Conservation (phyloP, 1,140 invertebrate genomes). For the Drosophila azteca region DNA sequence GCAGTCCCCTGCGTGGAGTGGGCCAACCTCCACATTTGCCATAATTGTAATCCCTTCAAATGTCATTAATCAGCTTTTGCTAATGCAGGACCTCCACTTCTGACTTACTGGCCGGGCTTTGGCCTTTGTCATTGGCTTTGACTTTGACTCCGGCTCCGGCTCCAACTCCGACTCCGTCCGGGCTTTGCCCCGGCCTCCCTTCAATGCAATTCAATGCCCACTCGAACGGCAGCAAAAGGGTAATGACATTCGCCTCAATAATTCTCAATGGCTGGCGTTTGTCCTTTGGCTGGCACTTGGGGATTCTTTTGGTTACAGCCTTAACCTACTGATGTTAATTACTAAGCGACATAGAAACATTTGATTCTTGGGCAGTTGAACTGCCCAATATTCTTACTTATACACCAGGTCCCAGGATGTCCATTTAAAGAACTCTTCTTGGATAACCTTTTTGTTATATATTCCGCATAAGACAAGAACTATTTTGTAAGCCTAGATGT, state of each 20-base stretch:
- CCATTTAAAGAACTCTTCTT: too few relatives aligned
- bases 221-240: constrained; percentile 7
- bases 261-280: constrained; percentile 6
- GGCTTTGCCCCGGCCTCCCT: not conserved
- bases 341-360: too few relatives aligned
- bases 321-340: too few relatives aligned
- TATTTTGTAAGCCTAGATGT: too few relatives aligned
- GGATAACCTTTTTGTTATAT: too few relatives aligned
- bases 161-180: not conserved
- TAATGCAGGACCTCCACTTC: constrained; percentile 36
- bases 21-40: constrained; percentile 2
- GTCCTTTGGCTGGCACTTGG: too few relatives aligned
- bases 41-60: constrained; percentile 54
- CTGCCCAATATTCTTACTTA: too few relatives aligned
- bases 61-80: constrained; percentile 61
- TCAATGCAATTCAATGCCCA: constrained; percentile 15
- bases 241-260: not conserved
- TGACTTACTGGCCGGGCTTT: constrained; percentile 10
- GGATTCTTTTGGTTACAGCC: too few relatives aligned
- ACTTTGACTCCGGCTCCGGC: not conserved
- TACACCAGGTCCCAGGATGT: too few relatives aligned
- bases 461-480: too few relatives aligned
- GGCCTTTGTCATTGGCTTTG: not conserved
- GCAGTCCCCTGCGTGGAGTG: too few relatives aligned
- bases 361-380: too few relatives aligned